Conservation (phyloP, 2,888 invertebrate species). For the Mimas tiliae region DNA sequence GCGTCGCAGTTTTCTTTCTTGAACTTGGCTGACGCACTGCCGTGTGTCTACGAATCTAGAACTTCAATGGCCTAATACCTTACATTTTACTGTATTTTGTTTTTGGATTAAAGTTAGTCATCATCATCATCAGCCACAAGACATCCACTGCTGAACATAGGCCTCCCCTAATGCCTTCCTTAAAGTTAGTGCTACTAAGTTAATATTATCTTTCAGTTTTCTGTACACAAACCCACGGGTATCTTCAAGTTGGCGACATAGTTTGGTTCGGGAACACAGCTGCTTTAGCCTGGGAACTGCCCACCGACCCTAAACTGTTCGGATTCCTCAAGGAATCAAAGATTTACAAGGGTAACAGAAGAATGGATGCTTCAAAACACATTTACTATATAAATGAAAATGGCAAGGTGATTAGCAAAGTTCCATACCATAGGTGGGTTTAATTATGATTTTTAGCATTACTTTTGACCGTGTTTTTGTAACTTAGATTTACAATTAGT, state of each 20-base stretch:
- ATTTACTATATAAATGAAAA: conserved; percentile 66
- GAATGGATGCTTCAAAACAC: conserved; percentile 56
- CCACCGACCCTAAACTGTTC: conserved; percentile 81
- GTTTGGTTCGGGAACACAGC: conserved; percentile 90
- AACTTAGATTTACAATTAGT: too few species aligned
- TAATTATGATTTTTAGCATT: background rate
- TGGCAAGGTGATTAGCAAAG: conserved; percentile 64
- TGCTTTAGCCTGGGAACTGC: conserved; percentile 91
- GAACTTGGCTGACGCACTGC: too few species aligned
- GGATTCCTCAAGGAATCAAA: conserved; percentile 50
- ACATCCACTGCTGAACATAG: too few species aligned
- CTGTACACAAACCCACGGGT: conserved; percentile 86
- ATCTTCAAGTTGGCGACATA: conserved; percentile 82
- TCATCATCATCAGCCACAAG: too few species aligned
- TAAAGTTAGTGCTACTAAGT: too few species aligned
- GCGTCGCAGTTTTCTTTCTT: too few species aligned
- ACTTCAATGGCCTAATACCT: too few species aligned
- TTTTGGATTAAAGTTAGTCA: too few species aligned
- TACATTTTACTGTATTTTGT: too few species aligned
- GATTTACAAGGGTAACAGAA: conserved; percentile 51
- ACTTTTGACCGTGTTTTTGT: too few species aligned
- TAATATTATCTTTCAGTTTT: conserved; percentile 74
- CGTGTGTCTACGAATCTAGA: too few species aligned
- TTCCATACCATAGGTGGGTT: conserved; percentile 65
- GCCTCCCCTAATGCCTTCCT: too few species aligned